Evolutionary conservation across 2,113 vertebrate genomes (phyloP), one percentile per base, ranked within the genome.

Genomic region (Channa maculata): DNA sequence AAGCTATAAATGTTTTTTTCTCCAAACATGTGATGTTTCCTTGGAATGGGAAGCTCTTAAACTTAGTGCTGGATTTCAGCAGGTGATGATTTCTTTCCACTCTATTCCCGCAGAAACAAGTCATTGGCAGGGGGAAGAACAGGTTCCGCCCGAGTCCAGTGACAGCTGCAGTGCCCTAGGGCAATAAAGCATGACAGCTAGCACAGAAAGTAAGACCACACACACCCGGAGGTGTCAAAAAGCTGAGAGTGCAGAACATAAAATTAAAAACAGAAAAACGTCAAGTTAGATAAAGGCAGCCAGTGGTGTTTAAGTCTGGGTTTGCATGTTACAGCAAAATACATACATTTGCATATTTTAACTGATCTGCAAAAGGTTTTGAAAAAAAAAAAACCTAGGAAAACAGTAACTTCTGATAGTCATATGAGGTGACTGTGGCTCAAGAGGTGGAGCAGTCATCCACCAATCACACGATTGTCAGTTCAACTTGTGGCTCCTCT

Each of bases 101-200:
- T 54, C 43, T 38, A 65, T 67, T 61, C 59, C 50, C 63, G 38
- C 50, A 85, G 75, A 76, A 88, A 89, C 83, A 86, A 83, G 80
- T 65, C 45, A 45, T 43, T 59, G 72, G 75, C 83, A 74, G 66
- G 50, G 39, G 8, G 46, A 41, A 64, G 72, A 80, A 78, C 68
- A 83, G 84, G 82, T 84, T 86, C 66, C 70, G 71, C 54, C 45
- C 43, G 3, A 4, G 84, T 78, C 80, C 81, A 76, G 71, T 82
- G 85, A 91, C 91, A 92, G 91, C 89, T 92, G 90, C 67, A 61
- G 72, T 5, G 37, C 82, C 75, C 15, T 38, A 24, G 80, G 62
- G 85, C 85, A 83, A 87, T 88, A 91, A 91, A 91, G 55, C 60
- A 24, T 80, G 88, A 87, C 89, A 88, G 82, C 65, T 84, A 65